Conservation (phyloP, 35 echinoderm and acorn worm genomes). For the Lytechinus pictus region DNA sequence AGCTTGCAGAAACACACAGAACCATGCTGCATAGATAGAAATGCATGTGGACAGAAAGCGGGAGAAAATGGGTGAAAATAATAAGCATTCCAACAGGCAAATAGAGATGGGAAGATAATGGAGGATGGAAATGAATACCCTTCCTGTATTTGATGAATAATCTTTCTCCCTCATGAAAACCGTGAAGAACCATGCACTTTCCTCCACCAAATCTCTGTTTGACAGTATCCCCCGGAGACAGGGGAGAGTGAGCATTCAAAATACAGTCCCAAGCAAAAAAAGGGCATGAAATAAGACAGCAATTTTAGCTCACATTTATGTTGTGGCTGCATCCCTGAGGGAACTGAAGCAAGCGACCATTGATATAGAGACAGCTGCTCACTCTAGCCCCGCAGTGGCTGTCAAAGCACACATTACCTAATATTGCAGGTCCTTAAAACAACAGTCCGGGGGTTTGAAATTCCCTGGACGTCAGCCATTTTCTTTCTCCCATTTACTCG, state of each 20-base stretch:
- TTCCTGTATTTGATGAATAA: slow-evolving; percentile 14
- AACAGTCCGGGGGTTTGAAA: background rate
- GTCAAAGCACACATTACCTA: slow-evolving; percentile 31
- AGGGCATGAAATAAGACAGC: slow-evolving; percentile 10
- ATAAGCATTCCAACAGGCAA: background rate
- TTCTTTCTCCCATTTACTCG: background rate
- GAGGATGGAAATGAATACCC: background rate
- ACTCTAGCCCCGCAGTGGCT: background rate
- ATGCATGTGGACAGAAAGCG: background rate
- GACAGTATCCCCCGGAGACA: background rate
- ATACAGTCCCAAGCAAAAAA: background rate
- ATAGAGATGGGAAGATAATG: background rate
- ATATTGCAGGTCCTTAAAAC: slow-evolving; percentile 30
- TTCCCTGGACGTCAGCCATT: background rate
- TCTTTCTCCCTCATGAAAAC: background rate
- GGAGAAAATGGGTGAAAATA: background rate
- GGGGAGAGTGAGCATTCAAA: background rate
- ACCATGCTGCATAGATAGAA: background rate
- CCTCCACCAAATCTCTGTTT: background rate
- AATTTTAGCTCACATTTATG: slow-evolving; percentile 36
- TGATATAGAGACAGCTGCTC: slow-evolving; percentile 26
- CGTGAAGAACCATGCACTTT: background rate
- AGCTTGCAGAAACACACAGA: background rate
- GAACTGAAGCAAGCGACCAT: background rate
- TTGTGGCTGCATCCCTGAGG: background rate